A percentile compares a stretch with the other conserved stretches of the same genome.
Conservation (phyloP, 1,140 invertebrate genomes). For the Tachypleus tridentatus region DNA sequence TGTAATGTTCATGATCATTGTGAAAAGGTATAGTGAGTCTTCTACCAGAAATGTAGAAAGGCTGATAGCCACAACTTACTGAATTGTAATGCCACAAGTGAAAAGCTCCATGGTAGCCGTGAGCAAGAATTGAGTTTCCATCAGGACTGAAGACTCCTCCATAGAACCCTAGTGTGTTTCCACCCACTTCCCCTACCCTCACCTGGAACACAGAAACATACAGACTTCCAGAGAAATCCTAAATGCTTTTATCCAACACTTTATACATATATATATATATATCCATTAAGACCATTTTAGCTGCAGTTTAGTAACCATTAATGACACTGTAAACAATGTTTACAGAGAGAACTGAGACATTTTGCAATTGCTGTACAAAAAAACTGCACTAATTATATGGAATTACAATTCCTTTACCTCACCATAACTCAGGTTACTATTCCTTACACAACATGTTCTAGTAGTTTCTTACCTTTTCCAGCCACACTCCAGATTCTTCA, state of each 20-base stretch:
- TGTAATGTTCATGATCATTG: no score
- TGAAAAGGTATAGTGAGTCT: no score
- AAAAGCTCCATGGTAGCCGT: slow-evolving; percentile 85
- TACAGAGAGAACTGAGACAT: background rate
- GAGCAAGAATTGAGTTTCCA: slow-evolving; percentile 59
- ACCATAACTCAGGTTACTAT: background rate
- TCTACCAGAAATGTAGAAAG: no score
- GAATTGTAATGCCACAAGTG: slow-evolving; percentile 69
- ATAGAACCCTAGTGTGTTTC: slow-evolving; percentile 84
- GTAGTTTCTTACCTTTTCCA: slow-evolving; percentile 44
- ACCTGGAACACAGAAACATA: slow-evolving; percentile 29
- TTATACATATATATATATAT: background rate
- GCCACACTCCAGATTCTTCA: slow-evolving; percentile 57
- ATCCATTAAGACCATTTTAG: background rate
- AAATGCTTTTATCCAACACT: background rate
- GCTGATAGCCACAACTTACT: slow-evolving; percentile 28
- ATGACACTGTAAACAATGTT: background rate
- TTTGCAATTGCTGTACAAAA: background rate
- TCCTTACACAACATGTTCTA: no score
- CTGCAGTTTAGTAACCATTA: background rate
- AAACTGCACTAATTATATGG: background rate
- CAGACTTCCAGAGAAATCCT: no score
- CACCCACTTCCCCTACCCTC: slow-evolving; percentile 76
- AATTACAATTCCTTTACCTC: slow-evolving; percentile 4
- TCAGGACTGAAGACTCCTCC: slow-evolving; percentile 63